Conservation (phyloP, 2,888 invertebrate species). For the Cephonodes hylas region DNA sequence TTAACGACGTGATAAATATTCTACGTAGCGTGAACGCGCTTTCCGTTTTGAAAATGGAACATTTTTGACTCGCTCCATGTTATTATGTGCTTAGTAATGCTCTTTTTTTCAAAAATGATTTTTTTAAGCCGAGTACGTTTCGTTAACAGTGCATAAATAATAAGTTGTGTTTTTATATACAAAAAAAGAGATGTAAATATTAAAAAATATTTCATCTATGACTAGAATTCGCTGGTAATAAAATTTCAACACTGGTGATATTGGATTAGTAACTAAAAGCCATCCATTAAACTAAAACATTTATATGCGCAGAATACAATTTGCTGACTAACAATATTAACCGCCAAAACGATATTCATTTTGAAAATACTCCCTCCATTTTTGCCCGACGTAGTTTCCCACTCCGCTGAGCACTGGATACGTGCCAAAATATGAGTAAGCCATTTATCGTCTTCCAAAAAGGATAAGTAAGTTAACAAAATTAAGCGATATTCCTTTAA, state of each 20-base stretch:
- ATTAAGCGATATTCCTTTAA: not conserved
- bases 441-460: slow-evolving; percentile 6
- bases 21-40: slow-evolving; percentile 12
- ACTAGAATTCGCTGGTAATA: too few relatives aligned
- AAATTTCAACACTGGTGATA: not conserved
- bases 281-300: not conserved
- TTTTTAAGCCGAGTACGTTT: too few relatives aligned
- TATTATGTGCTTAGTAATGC: not conserved
- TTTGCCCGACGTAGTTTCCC: slow-evolving; percentile 3
- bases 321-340: slow-evolving; percentile 6
- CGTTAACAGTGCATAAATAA: too few relatives aligned
- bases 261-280: not conserved
- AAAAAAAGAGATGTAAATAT: too few relatives aligned
- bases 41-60: slow-evolving; percentile 22
- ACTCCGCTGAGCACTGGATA: slow-evolving; percentile 1
- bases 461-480: not conserved
- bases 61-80: not conserved
- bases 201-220: too few relatives aligned
- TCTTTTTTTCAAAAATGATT: too few relatives aligned
- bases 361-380: slow-evolving; percentile 6
- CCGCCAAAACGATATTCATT: slow-evolving; percentile 7
- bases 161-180: too few relatives aligned
- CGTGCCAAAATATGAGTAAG: slow-evolving; percentile 12
- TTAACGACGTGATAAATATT: slow-evolving; percentile 34
- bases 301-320: not conserved